A percentile compares a stretch with the other conserved stretches of the same genome.
These are phyloP conservation scores for Todus mexicanus DNA, from an alignment of 2,797 vertebrate genomes.

Conservation along the genomic window DNA sequence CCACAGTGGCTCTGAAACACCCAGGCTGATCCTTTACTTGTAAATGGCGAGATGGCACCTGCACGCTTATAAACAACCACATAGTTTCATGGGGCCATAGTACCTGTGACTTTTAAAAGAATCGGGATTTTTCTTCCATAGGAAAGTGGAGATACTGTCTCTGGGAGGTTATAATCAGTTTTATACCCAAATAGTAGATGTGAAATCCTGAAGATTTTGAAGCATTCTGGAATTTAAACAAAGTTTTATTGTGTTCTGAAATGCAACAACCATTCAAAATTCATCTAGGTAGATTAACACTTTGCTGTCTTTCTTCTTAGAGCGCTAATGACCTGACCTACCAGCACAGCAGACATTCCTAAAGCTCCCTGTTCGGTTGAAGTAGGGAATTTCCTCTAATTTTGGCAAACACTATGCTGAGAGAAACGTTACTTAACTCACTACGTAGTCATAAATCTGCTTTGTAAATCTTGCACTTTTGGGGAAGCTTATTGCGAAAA, in stretches of 20 bases:
- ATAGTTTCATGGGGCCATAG: neutral
- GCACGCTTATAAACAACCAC: neutral
- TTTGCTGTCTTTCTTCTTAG: neutral
- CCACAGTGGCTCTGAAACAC: neutral
- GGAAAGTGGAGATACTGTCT: neutral
- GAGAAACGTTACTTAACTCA: conserved; percentile 12
- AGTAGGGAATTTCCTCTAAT: conserved; percentile 7
- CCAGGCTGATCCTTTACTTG: neutral
- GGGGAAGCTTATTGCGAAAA: conserved; percentile 43
- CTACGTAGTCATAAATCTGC: conserved; percentile 9
- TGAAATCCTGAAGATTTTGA: neutral
- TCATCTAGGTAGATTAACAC: neutral
- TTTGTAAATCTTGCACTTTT: conserved; percentile 43
- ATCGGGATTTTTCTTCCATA: neutral
- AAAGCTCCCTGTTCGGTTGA: neutral
- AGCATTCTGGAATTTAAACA: neutral
- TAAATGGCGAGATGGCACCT: neutral
- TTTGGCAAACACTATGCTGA: conserved; percentile 12
- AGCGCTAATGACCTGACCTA: neutral
- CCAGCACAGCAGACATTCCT: neutral
- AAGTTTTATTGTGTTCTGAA: conserved; percentile 14
- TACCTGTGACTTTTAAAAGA: neutral
- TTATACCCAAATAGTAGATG: neutral
- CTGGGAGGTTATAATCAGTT: neutral
- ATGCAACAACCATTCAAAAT: neutral